Evolutionary conservation across 2,888 invertebrate genomes (phyloP), one percentile per base, ranked within the genome.

Genomic region (Cancer borealis): DNA sequence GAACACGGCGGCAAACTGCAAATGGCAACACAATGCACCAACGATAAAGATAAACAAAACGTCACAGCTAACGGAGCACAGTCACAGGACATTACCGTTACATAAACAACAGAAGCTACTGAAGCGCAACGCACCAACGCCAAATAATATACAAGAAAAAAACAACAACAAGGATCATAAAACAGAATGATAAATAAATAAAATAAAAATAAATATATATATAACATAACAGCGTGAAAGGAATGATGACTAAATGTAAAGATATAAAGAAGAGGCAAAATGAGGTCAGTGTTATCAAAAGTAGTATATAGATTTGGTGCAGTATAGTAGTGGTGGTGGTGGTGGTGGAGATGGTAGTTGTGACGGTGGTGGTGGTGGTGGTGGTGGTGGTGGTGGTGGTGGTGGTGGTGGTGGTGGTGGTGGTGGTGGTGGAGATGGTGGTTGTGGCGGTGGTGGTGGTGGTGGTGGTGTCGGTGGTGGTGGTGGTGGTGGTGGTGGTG

Each of bases 11-110:
- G 30, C 79, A 79, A 79, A 66, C 79, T 79, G 79, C 79, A 79
- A 30, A 30, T 30, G 30, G 30, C 79, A 79, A 79, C 79, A 79
- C 79, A 79, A 30, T 79, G 79, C 79, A 79, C 30, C 79, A 79
- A 30, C 79, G 26, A 79, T 79, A 79, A 79, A 79, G 79, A 79
- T 79, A 79, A 79, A 79, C 12, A 79, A 79, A 30, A 79, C 79
- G 30, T 30, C 66, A 66, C 66, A 30, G 30, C 12, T 21, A 30
- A 30, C 79, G 30, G 30, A 79, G 79, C 30, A 14, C 79, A 79
- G 30, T 30, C 26, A 30, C 30, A 30, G 30, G 30, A 12, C 79
- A 79, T 79, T 30, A 79, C 30, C 79, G 30, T 79, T 30, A 79
- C 79, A 79, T 79, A 79, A 79, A 79, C 79, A 79, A 79, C 12